Base-by-base conservation (phyloP, 2,113 vertebrate genomes). In the Labrus mixtus region DNA sequence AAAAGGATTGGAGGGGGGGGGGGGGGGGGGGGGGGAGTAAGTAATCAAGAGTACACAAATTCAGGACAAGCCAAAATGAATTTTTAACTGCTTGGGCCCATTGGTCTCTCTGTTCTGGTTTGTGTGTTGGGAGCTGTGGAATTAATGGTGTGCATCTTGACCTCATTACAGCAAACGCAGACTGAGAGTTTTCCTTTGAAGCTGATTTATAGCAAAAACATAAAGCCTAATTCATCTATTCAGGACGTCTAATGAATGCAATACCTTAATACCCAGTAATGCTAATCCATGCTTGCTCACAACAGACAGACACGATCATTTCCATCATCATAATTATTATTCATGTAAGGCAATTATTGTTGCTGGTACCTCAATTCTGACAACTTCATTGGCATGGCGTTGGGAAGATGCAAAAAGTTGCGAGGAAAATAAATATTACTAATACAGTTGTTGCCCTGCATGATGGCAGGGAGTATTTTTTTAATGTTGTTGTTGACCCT, bases 21-120 rank as follows among this genome's bases (percentile, higher is more conserved):
- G 72, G 41, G 45, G 17, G 8, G 19, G 2, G 46, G 51, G 57
- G 23, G 75, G 70, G 55, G 87, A 87, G 83, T 82, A 85, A 71
- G 89, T 92, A 92, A 91, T 94, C 90, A 94, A 87, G 83, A 90
- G 84, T 89, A 94, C 89, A 94, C 88, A 94, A 91, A 95, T 94
- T 89, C 90, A 93, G 93, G 92, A 94, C 93, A 93, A 92, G 91
- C 81, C 41, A 81, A 93, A 91, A 94, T 93, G 15, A 88, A 91
- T 94, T 92, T 94, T 93, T 92, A 92, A 94, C 89, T 88, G 92
- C 85, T 76, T 11, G 45, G 66, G 83, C 87, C 87, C 80, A 71
- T 89, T 90, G 89, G 89, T 92, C 87, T 87, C 82, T 86, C 78
- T 89, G 89, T 91, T 87, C 83, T 76, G 82, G 79, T 88, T 83